Evolutionary conservation across 2,888 invertebrate species (phyloP), one percentile per base, ranked within the genome.

Genomic region (Zhuqinia jingwanae): DNA sequence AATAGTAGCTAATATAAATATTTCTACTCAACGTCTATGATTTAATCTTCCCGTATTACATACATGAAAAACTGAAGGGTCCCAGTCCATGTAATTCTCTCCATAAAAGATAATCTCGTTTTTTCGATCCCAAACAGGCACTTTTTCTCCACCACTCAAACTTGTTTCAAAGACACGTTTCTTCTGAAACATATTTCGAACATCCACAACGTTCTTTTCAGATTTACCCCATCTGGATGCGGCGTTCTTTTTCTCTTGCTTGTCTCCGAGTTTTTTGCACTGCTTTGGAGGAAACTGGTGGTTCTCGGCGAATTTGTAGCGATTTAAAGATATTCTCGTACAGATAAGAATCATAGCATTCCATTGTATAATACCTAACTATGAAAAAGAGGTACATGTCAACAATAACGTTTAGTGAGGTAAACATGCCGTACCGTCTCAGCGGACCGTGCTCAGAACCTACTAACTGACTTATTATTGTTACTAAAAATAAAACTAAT

Each of bases 61-160:
- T n/a, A n/a, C n/a, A n/a, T 36, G 53, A 27, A 79, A 85, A 1
- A 60, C 17, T 11, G 45, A 27, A 10, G 85, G 85, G 13, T 85
- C 85, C 85, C 85, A 85, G 20, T 79, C 79, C 2, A 15, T 60
- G 75, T 85, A 85, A 22, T 85, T 47, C 27, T 79, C 85, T 0
- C 85, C 85, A 50, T 85, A 85, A 50, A 79, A 73, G 11, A 58
- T 60, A 3, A 79, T 22, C 17, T 84, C 84, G 25, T 84, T 77
- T 68, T 77, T 84, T 1, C 84, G 11, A 27, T 84, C 85, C 77
- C 85, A 77, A 1, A 77, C 70, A 25, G 70, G 78, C 0, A 78
- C 47, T 8, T 15, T 36, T 6, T 53, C 77, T 1, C n/a, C n/a
- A 6, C 63, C 56, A n/a, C n/a, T n/a, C n/a, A n/a, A n/a, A n/a